These are phyloP conservation scores for Noctua pronuba DNA, from an alignment of 2,888 invertebrate genomes.

Conservation along the genomic window DNA sequence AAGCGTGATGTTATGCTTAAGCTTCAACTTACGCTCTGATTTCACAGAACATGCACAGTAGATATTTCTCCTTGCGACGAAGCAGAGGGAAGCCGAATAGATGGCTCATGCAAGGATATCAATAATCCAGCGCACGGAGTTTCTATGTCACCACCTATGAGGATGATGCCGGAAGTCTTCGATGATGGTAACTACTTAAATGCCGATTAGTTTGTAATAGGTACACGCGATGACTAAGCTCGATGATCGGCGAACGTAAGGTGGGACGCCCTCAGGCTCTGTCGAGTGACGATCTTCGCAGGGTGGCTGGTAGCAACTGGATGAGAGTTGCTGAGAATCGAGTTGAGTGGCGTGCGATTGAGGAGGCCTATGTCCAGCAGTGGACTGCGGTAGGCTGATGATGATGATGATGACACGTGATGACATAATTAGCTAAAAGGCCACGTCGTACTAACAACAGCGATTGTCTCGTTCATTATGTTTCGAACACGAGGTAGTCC, in stretches of 20 bases:
- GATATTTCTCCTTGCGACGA: constrained; percentile 67
- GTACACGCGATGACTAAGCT: background rate
- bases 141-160: constrained; percentile 63
- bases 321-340: too few relatives aligned
- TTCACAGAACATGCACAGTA: constrained; percentile 38
- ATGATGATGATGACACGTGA: too few relatives aligned
- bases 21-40: background rate
- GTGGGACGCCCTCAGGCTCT: too few relatives aligned
- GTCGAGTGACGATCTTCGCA: too few relatives aligned
- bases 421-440: background rate
- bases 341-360: too few relatives aligned
- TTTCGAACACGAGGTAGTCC: background rate
- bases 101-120: constrained; percentile 76
- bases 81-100: constrained; percentile 70
- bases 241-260: too few relatives aligned
- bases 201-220: background rate
- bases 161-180: constrained; percentile 8
- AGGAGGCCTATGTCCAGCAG: too few relatives aligned
- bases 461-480: background rate
- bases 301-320: too few relatives aligned
- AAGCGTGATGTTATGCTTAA: background rate
- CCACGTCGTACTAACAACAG: background rate
- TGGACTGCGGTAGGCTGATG: too few relatives aligned
- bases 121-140: constrained; percentile 69
- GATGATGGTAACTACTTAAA: constrained; percentile 59